Percentiles rank a stretch among this genome's conserved stretches.
Conservation (phyloP, 1,140 invertebrate species). For the Lineus longissimus region DNA sequence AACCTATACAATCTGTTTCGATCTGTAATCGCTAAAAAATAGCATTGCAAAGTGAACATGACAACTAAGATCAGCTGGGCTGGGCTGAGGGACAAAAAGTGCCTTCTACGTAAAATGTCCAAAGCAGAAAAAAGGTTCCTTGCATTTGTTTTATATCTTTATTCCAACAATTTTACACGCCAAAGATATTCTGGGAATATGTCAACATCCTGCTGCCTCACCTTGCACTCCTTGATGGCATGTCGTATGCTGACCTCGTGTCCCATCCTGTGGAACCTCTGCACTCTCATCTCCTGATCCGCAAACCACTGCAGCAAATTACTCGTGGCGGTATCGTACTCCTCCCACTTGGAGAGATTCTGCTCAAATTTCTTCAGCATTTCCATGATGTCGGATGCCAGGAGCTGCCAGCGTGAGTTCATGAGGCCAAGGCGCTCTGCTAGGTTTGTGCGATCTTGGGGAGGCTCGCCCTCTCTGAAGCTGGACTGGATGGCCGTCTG, state of each 20-base stretch:
- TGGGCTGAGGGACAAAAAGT: no score
- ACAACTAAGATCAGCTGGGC: no score
- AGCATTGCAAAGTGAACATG: no score
- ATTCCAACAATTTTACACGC: no score
- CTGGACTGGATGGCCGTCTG: slow-evolving; percentile 34
- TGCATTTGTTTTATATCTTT: no score
- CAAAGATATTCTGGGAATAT: no score
- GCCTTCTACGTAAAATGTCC: no score
- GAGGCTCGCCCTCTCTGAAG: slow-evolving; percentile 1
- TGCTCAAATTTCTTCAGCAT: slow-evolving; percentile 34
- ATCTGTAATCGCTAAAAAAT: no score
- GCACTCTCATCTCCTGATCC: slow-evolving; percentile 42
- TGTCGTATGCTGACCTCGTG: slow-evolving; percentile 43
- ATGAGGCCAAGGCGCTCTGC: slow-evolving; percentile 40
- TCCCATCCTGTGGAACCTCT: slow-evolving; percentile 39
- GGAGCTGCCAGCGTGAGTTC: slow-evolving; percentile 39
- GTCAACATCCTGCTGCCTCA: no score
- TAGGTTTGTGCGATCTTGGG: slow-evolving; percentile 39
- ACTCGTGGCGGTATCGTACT: slow-evolving; percentile 36
- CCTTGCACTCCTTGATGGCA: slow-evolving; percentile 45
- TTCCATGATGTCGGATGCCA: slow-evolving; percentile 33
- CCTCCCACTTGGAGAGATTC: slow-evolving; percentile 37
- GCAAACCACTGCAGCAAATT: slow-evolving; percentile 37
- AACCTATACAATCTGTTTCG: no score
- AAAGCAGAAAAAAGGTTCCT: no score